A percentile compares a stretch with the other conserved stretches of the same genome.
These are phyloP conservation scores for Sarotherodon lohbergeri DNA, from an alignment of 2,113 vertebrate genomes.

Conservation along the genomic window DNA sequence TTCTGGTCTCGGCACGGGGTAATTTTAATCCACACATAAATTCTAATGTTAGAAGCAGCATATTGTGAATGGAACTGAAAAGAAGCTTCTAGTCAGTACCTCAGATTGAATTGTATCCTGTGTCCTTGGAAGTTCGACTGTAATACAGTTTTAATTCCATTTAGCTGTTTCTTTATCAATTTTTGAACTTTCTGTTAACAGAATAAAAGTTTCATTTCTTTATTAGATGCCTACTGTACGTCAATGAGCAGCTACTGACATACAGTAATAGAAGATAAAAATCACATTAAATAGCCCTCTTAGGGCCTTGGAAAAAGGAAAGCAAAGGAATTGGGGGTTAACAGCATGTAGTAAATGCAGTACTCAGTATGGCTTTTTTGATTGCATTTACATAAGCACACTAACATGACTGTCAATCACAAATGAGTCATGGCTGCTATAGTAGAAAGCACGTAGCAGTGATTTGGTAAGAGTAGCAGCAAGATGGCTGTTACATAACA, in stretches of 20 bases:
- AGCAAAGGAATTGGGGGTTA: not conserved
- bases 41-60: not conserved
- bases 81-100: not conserved
- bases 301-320: not conserved
- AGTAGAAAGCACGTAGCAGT: not conserved
- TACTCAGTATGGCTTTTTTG: not conserved
- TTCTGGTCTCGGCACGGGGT: not conserved
- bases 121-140: not conserved
- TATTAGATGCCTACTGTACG: rapidly evolving
- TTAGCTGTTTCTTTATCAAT: not conserved
- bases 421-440: not conserved
- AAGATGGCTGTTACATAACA: not conserved
- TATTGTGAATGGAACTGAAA: not conserved
- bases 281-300: not conserved
- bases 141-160: not conserved
- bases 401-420: not conserved
- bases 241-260: not conserved
- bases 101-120: not conserved
- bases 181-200: not conserved
- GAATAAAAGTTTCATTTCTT: not conserved
- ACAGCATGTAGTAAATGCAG: not conserved
- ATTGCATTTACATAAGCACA: not conserved
- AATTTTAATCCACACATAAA: not conserved
- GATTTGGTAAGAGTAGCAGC: not conserved
- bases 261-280: not conserved